Percentiles rank a stretch among this genome's conserved stretches.
Evolutionary conservation across 2,797 vertebrate species (phyloP).

Genomic region (Peromyscus nudipes): DNA sequence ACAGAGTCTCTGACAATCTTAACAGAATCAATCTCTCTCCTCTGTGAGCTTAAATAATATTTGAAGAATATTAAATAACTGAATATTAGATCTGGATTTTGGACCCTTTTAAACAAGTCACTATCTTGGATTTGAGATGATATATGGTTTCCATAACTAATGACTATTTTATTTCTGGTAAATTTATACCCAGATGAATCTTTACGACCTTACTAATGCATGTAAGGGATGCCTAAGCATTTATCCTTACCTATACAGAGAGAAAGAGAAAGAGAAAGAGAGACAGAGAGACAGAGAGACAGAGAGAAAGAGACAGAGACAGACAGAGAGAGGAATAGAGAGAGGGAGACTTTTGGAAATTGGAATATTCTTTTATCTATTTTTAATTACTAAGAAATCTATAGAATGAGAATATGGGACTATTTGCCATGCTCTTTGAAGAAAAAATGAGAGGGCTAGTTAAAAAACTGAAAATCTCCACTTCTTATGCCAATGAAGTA

Average conservation of each 20-base stretch:
- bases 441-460: neutral
- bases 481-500: neutral
- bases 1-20: neutral
- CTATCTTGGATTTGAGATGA: neutral
- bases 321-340: too few species aligned
- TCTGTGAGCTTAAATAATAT: neutral
- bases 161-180: neutral
- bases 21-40: conserved; percentile 23
- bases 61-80: conserved; percentile 28
- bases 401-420: neutral
- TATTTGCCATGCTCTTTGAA: neutral
- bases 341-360: neutral
- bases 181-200: neutral
- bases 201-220: neutral
- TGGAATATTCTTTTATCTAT: neutral
- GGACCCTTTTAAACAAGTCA: neutral
- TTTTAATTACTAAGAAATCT: conserved; percentile 10
- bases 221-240: conserved; percentile 30
- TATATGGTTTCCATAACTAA: neutral
- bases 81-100: neutral
- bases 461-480: neutral
- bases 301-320: too few species aligned
- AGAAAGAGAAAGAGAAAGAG: too few species aligned
- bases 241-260: neutral
- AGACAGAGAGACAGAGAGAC: too few species aligned